Evolutionary conservation across 2,797 vertebrate genomes (phyloP).

Genomic region (Sciurus carolinensis): DNA sequence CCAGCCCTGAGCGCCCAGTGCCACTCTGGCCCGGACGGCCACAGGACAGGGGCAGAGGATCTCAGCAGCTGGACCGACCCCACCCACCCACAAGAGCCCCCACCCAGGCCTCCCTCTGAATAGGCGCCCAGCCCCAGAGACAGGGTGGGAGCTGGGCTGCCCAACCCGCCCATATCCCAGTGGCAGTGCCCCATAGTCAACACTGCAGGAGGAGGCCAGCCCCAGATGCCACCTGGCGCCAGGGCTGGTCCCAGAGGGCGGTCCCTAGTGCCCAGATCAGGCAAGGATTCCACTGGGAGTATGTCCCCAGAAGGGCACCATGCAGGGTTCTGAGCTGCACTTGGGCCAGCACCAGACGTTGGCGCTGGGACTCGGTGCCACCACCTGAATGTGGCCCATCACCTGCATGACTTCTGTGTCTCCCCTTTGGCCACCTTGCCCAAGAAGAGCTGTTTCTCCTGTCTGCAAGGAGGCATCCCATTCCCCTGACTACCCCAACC

Average conservation of each 20-base stretch:
- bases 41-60: conserved; percentile 80
- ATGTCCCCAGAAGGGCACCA: not conserved
- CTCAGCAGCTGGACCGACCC: conserved; percentile 79
- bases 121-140: conserved; percentile 60
- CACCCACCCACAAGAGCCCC: conserved; percentile 65
- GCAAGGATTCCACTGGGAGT: not conserved
- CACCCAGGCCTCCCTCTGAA: conserved; percentile 77
- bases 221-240: not conserved
- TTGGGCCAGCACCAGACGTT: not conserved
- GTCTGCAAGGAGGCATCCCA: not conserved
- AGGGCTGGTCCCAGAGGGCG: not conserved
- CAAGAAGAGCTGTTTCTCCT: not conserved
- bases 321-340: conserved; percentile 27
- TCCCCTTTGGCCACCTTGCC: not conserved
- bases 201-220: conserved; percentile 17
- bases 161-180: conserved; percentile 60
- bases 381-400: not conserved
- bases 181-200: conserved; percentile 43
- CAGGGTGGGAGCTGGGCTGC: conserved; percentile 60
- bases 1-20: conserved; percentile 83
- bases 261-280: conserved; percentile 51
- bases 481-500: not conserved
- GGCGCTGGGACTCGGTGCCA: not conserved
- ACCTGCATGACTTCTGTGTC: not conserved
- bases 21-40: conserved; percentile 79